These are phyloP conservation scores for Auanema sp. DNA, from an alignment of 2,888 invertebrate genomes.

Conservation along the genomic window DNA sequence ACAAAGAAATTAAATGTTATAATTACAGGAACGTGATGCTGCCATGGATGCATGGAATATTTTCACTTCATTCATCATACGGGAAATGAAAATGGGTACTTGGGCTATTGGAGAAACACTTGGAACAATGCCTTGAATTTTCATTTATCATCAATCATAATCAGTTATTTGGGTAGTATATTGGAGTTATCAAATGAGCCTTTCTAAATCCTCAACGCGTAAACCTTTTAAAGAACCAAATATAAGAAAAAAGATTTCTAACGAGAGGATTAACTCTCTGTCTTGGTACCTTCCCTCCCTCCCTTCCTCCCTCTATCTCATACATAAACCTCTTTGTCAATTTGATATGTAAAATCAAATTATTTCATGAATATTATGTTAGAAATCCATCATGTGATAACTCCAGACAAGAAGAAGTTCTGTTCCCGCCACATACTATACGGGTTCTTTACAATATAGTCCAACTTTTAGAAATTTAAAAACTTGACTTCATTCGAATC, in stretches of 20 bases:
- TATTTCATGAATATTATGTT: too few relatives aligned
- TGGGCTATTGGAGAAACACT: conserved; percentile 43
- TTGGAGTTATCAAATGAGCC: neutral
- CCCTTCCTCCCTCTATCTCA: neutral
- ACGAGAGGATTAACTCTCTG: too few relatives aligned
- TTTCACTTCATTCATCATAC: conserved; percentile 59
- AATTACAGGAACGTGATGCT: conserved; percentile 48
- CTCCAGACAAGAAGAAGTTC: too few relatives aligned
- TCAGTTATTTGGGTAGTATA: neutral
- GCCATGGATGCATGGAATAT: conserved; percentile 57
- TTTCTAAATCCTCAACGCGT: neutral
- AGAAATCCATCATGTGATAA: too few relatives aligned
- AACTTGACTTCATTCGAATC: too few relatives aligned
- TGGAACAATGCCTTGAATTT: conserved; percentile 23
- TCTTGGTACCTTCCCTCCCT: conserved; percentile 4
- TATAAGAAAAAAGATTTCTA: too few relatives aligned
- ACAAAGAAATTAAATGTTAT: neutral
- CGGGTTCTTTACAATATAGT: too few relatives aligned
- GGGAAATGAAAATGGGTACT: conserved; percentile 60
- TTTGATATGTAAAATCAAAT: too few relatives aligned
- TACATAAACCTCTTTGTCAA: too few relatives aligned
- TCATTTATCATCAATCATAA: neutral
- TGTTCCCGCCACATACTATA: too few relatives aligned
- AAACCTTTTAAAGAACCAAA: neutral
- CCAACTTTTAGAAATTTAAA: too few relatives aligned